A percentile compares a stretch with the other conserved stretches of the same genome.
Evolutionary conservation across 2,113 vertebrate species (phyloP).

Genomic region (Nibea albiflora): DNA sequence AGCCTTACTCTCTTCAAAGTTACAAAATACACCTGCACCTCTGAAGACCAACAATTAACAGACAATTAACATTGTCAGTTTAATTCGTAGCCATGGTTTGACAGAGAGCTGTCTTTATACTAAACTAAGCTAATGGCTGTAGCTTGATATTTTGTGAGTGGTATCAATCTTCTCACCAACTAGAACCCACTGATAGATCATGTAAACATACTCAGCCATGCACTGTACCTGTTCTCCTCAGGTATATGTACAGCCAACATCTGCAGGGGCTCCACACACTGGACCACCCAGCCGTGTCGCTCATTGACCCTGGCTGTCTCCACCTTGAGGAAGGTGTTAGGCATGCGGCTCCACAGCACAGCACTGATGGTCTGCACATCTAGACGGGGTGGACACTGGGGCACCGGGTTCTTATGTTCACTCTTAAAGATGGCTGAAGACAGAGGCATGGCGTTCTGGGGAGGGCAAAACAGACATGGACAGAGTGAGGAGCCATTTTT

Average conservation of each 20-base stretch:
- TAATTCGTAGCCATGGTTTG: not conserved
- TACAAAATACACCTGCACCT: not conserved
- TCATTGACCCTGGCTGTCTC: slow-evolving; percentile 93
- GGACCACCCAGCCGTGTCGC: slow-evolving; percentile 95
- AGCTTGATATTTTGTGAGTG: not conserved
- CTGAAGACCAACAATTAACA: not conserved
- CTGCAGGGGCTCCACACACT: slow-evolving; percentile 95
- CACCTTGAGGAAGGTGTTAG: slow-evolving; percentile 94
- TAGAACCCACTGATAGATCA: not conserved
- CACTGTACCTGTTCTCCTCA: slow-evolving; percentile 93
- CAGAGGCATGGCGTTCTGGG: slow-evolving; percentile 95
- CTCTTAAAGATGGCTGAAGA: slow-evolving; percentile 98
- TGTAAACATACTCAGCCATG: not conserved
- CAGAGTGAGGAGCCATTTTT: not conserved
- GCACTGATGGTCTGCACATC: slow-evolving; percentile 95
- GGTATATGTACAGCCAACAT: slow-evolving; percentile 99
- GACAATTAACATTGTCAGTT: not conserved
- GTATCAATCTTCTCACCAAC: not conserved
- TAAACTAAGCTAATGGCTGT: not conserved
- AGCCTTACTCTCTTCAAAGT: not conserved
- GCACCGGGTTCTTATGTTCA: slow-evolving; percentile 94
- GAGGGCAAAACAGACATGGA: not conserved
- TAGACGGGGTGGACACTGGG: slow-evolving; percentile 95
- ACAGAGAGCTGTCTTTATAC: too few species aligned
- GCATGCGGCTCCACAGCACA: slow-evolving; percentile 98